Conservation (phyloP, 2,113 vertebrate species). For the Neolamprologus cancellatus region DNA sequence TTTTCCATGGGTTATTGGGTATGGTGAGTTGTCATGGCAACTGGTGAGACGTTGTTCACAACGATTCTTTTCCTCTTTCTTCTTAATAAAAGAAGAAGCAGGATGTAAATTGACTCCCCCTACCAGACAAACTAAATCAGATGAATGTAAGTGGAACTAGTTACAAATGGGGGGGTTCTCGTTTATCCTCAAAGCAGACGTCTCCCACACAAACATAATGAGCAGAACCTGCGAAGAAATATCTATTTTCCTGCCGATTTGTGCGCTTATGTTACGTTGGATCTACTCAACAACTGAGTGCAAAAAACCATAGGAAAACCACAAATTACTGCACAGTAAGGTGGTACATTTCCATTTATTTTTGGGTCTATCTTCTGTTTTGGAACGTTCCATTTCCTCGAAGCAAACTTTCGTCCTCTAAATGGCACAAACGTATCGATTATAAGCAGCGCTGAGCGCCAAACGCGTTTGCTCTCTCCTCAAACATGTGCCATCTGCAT, state of each 20-base stretch:
- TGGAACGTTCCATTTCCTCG: background rate
- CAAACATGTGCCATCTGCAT: background rate
- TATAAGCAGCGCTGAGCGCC: background rate
- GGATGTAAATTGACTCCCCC: conserved; percentile 23
- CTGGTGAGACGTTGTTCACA: conserved; percentile 34
- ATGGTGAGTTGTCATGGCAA: conserved; percentile 70
- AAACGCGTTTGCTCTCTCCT: background rate
- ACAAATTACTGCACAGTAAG: background rate
- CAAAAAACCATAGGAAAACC: accelerated
- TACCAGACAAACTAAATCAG: conserved; percentile 5
- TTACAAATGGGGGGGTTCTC: background rate
- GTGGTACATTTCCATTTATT: background rate
- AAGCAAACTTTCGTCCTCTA: background rate
- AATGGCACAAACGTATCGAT: background rate
- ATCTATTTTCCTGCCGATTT: background rate
- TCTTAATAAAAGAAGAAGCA: conserved; percentile 12
- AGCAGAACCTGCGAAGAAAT: background rate
- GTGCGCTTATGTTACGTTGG: background rate
- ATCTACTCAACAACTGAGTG: background rate
- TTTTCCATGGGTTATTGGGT: conserved; percentile 54
- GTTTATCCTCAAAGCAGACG: background rate
- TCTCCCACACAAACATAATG: background rate
- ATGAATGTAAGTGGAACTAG: background rate
- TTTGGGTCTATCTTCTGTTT: background rate
- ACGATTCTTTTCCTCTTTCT: conserved; percentile 23